A percentile compares a stretch with the other conserved stretches of the same genome.
Evolutionary conservation across 2,113 vertebrate species (phyloP).

Genomic region (Illadopsis cleaveri): DNA sequence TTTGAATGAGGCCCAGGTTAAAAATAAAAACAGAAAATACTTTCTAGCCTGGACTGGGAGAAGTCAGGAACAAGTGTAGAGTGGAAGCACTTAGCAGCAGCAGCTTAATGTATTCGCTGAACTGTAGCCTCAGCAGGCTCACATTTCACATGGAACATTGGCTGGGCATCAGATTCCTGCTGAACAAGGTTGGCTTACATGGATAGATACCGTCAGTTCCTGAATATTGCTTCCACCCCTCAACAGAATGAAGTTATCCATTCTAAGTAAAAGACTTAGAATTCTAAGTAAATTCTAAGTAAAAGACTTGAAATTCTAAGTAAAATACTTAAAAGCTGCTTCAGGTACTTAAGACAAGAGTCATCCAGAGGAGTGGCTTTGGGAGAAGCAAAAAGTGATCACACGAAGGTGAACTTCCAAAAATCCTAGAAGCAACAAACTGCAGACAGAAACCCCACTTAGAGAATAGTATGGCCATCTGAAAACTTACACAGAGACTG

Average conservation of each 20-base stretch:
- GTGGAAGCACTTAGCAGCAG: not conserved
- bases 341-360: not conserved
- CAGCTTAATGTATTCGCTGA: not conserved
- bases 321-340: not conserved
- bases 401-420: not conserved
- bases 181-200: not conserved
- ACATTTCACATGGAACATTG: not conserved
- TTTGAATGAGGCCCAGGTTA: not conserved
- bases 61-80: not conserved
- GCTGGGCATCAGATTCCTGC: not conserved
- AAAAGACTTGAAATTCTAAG: not conserved
- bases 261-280: not conserved
- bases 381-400: not conserved
- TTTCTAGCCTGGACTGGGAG: not conserved
- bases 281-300: not conserved
- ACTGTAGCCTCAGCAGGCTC: not conserved
- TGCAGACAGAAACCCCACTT: not conserved
- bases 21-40: not conserved
- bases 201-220: not conserved
- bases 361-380: not conserved
- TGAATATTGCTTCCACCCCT: not conserved
- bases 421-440: not conserved
- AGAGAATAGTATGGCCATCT: not conserved
- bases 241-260: not conserved
- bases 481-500: not conserved